These are phyloP conservation scores for Sarcophilus harrisii DNA, from an alignment of 2,797 vertebrate genomes.

Conservation along the genomic window DNA sequence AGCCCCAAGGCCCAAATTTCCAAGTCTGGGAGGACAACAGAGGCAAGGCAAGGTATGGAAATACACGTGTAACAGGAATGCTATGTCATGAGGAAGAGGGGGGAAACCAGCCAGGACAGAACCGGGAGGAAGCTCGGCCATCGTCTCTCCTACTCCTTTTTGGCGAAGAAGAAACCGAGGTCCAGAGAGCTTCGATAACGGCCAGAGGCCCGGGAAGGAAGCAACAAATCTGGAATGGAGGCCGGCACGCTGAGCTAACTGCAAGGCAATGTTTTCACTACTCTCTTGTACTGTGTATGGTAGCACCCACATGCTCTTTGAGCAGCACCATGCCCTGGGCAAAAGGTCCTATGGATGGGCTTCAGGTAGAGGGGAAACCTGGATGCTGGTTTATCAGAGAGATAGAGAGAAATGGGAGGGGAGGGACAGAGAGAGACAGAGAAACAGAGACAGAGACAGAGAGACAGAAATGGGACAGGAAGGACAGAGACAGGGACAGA, in stretches of 20 bases:
- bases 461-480: too few species aligned
- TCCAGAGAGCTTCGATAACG: neutral
- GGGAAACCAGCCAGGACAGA: neutral
- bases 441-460: too few species aligned
- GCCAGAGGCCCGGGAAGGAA: neutral
- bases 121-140: neutral
- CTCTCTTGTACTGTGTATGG: neutral
- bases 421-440: too few species aligned
- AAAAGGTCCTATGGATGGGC: neutral
- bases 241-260: neutral
- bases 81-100: neutral
- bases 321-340: neutral
- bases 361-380: neutral
- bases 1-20: neutral
- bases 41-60: neutral
- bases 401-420: neutral
- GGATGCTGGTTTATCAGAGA: neutral
- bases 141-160: neutral
- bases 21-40: neutral
- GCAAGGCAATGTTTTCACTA: neutral
- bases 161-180: neutral
- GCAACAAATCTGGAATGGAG: neutral
- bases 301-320: neutral
- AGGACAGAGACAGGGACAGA: too few species aligned
- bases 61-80: neutral